These are phyloP conservation scores for Hiodon alosoides DNA, from an alignment of 2,113 vertebrate genomes.

Conservation along the genomic window DNA sequence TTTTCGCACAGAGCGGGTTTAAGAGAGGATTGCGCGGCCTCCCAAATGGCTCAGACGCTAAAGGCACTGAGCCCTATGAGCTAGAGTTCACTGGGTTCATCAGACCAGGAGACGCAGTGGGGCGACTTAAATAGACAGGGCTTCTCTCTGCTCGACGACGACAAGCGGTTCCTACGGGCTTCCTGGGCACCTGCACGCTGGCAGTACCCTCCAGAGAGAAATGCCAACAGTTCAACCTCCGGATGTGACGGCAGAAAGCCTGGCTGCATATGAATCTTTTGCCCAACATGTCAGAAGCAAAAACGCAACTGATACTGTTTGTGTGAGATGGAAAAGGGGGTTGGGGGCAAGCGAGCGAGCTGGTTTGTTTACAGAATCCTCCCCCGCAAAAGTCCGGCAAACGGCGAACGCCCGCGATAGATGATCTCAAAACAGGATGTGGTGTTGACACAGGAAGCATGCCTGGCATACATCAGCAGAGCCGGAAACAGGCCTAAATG, in stretches of 20 bases:
- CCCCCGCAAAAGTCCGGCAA: background rate
- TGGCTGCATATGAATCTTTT: background rate
- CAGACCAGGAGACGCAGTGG: too few relatives aligned
- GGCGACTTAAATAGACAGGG: too few relatives aligned
- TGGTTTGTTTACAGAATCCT: background rate
- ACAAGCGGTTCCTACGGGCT: too few relatives aligned
- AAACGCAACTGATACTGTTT: background rate
- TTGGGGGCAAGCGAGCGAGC: background rate
- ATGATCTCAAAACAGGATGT: conserved; percentile 16
- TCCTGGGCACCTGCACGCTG: too few relatives aligned
- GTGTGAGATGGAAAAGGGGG: too few relatives aligned
- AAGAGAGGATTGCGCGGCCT: background rate
- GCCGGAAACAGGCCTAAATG: background rate
- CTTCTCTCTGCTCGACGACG: too few relatives aligned
- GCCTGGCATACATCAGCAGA: background rate
- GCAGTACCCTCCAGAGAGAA: too few relatives aligned
- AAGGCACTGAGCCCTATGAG: too few relatives aligned
- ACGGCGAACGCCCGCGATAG: background rate
- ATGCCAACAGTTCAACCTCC: too few relatives aligned
- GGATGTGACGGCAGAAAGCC: too few relatives aligned
- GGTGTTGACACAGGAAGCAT: conserved; percentile 10
- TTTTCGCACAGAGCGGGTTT: background rate
- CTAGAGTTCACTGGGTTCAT: too few relatives aligned
- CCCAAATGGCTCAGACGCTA: too few relatives aligned
- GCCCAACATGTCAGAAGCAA: background rate